phyloP scores from a whole-genome alignment of 2,113 vertebrate genomes.

The Raphicerus campestris region DNA sequence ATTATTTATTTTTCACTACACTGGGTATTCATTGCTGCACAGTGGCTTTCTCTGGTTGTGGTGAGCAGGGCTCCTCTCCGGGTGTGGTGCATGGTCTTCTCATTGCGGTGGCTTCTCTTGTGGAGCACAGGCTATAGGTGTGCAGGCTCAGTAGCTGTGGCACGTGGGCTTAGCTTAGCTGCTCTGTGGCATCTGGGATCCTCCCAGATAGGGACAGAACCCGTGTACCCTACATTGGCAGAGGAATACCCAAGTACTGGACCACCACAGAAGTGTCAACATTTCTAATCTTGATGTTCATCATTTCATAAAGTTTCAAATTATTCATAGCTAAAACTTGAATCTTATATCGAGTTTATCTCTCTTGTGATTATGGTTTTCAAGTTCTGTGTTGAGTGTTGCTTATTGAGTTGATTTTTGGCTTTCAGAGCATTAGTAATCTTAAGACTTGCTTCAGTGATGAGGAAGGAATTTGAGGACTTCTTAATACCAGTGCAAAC shows the following conservation, averaged over 20 bases:
- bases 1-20: not conserved
- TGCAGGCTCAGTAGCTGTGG: not conserved
- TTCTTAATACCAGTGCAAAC: not conserved
- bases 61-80: not conserved
- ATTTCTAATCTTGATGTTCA: not conserved
- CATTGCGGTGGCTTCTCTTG: not conserved
- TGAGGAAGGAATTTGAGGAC: not conserved
- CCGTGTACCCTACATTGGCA: not conserved
- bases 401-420: not conserved
- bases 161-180: not conserved
- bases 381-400: not conserved
- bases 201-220: not conserved
- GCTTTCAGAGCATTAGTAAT: not conserved
- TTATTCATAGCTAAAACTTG: not conserved
- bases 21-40: not conserved
- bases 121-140: not conserved
- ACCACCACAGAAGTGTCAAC: not conserved
- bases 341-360: not conserved
- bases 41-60: not conserved
- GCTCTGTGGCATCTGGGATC: not conserved
- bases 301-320: not conserved
- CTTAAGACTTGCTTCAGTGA: not conserved
- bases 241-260: not conserved
- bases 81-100: not conserved
- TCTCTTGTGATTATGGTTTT: not conserved